A percentile compares a stretch with the other conserved stretches of the same genome.
phyloP scores from a whole-genome alignment of 1,140 invertebrate genomes.

The Formica exsecta region DNA sequence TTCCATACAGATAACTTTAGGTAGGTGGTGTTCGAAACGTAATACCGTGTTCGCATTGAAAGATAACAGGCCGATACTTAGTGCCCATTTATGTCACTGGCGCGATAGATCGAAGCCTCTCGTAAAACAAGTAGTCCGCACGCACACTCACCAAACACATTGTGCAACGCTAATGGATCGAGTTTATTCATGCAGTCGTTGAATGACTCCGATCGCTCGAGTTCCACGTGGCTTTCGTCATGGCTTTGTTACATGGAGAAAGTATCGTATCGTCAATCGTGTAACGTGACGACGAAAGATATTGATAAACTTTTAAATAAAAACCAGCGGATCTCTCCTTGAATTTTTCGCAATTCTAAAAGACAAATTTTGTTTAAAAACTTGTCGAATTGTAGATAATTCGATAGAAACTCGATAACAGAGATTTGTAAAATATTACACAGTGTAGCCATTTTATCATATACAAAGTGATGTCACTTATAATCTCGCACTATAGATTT shows the following conservation, averaged over 20 bases:
- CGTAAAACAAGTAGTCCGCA: slow-evolving; percentile 53
- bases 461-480: neutral
- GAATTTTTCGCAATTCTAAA: no score
- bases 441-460: neutral
- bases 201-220: slow-evolving; percentile 50
- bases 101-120: slow-evolving; percentile 1
- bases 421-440: neutral
- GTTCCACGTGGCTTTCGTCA: slow-evolving; percentile 51
- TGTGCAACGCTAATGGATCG: slow-evolving; percentile 49
- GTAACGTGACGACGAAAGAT: neutral
- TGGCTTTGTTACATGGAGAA: slow-evolving; percentile 50
- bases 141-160: slow-evolving; percentile 29
- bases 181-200: slow-evolving; percentile 33
- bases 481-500: neutral
- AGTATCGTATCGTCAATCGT: slow-evolving; percentile 32
- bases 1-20: slow-evolving; percentile 3
- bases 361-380: neutral
- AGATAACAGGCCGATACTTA: slow-evolving; percentile 36
- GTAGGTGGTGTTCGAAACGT: slow-evolving; percentile 29
- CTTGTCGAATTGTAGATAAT: neutral
- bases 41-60: slow-evolving; percentile 16
- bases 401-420: neutral
- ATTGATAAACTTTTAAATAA: slow-evolving; percentile 1
- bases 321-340: neutral
- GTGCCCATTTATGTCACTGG: slow-evolving; percentile 33